phyloP scores from a whole-genome alignment of 2,888 invertebrate species.

The Teinopalpus imperialis region DNA sequence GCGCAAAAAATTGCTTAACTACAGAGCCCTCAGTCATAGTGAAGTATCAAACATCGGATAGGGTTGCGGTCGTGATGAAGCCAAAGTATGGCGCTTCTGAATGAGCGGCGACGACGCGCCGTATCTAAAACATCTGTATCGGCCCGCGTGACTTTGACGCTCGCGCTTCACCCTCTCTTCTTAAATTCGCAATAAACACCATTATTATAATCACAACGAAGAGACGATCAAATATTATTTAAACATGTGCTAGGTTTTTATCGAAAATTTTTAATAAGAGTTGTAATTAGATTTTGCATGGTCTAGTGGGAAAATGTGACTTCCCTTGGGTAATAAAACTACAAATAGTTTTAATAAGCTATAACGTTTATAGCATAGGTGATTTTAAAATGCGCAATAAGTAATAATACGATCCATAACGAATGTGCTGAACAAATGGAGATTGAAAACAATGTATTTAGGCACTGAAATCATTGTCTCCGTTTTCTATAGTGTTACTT shows the following conservation, averaged over 20 bases:
- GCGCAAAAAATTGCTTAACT: conserved; percentile 60
- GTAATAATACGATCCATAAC: conserved; percentile 28
- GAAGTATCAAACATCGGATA: conserved; percentile 54
- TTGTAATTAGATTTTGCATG: too few species aligned
- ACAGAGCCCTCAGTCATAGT: conserved; percentile 62
- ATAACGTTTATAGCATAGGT: conserved; percentile 3
- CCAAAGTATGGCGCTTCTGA: conserved; percentile 23
- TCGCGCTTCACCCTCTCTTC: conserved; percentile 20
- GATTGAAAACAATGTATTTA: conserved; percentile 27
- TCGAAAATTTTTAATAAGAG: too few species aligned
- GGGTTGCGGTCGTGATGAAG: conserved; percentile 40
- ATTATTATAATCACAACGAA: conserved; percentile 15
- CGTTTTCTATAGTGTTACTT: background rate
- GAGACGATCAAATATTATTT: conserved; percentile 13
- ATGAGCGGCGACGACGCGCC: conserved; percentile 19
- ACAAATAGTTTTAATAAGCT: conserved; percentile 4
- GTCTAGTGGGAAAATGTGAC: too few species aligned
- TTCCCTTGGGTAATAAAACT: too few species aligned
- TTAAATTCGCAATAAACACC: conserved; percentile 16
- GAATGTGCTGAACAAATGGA: conserved; percentile 31
- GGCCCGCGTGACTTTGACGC: conserved; percentile 41
- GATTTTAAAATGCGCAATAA: conserved; percentile 15
- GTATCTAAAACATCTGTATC: conserved; percentile 52
- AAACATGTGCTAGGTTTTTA: conserved; percentile 10
- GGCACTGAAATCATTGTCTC: background rate